Evolutionary conservation across 2,797 vertebrate species (phyloP), one percentile per base, ranked within the genome.

Genomic region (Mastacembelus armatus): DNA sequence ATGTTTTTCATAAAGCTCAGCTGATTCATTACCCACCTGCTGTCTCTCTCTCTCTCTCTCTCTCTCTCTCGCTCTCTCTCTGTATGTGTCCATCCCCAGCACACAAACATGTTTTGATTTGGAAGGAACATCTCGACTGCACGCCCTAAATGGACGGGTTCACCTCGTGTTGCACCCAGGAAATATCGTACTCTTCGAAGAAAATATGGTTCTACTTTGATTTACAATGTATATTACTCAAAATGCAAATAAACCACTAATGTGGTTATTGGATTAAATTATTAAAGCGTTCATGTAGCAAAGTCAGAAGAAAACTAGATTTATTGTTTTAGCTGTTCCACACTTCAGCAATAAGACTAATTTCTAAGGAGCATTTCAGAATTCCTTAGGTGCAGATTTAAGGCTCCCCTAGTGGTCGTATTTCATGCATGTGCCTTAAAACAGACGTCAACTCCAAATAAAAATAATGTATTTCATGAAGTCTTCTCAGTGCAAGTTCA

Each of bases 21-120:
- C 66, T 84, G 83, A 87, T 85, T 88, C 75, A 86, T 78, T 35
- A 40, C 50, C 22, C 57, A n/a, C 29, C 14, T 44, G 22, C 51
- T 27, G 19, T 16, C 43, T 11, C 49, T 49, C 39, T 3, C 16
- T 26, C 43, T 10, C 49, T 49, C 42, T 2, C 11, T 21, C 52
- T 16, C 32, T 9, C 21, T 8, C 51, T 36, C 33, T 1, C 18
- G 22, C 10, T n/a, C 44, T 39, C 33, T 14, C 19, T 40, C 39
- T 42, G 21, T 50, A 22, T 44, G 22, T 12, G 5, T 64, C 50
- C 64, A 48, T 66, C 71, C n/a, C 35, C 66, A 10, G 47, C 55
- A 47, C 73, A 71, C 61, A 71, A 69, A 84, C 59, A 63, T 80
- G 68, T 81, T 78, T 63, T 71, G 35, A 45, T 81, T 50, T 45